phyloP scores from a whole-genome alignment of 2,797 vertebrate species.

The Poeciliopsis presidionis region DNA sequence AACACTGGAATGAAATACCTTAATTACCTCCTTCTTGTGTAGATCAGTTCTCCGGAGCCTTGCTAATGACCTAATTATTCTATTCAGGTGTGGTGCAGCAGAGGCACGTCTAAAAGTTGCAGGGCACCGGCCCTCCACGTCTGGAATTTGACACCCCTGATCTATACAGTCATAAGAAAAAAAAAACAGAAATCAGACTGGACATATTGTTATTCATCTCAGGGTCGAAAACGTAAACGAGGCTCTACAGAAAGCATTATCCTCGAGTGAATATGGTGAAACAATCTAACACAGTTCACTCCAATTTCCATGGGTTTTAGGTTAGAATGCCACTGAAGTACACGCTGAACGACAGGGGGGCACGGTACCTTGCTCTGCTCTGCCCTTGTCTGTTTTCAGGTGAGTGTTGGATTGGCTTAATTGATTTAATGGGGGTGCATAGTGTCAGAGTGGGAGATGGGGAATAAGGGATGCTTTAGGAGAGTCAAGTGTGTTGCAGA shows the following conservation, averaged over 20 bases:
- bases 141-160: no score
- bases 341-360: conserved; percentile 60
- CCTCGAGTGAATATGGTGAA: conserved; percentile 65
- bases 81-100: no score
- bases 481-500: conserved; percentile 74
- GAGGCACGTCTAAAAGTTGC: no score
- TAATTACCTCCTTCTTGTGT: no score
- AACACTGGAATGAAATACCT: no score
- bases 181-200: conserved; percentile 39
- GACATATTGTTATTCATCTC: conserved; percentile 66
- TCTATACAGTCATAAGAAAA: conserved; percentile 7
- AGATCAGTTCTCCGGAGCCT: no score
- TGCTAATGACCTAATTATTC: no score
- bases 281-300: conserved; percentile 71
- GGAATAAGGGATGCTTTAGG: conserved; percentile 70
- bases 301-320: conserved; percentile 71
- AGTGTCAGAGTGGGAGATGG: conserved; percentile 69
- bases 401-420: conserved; percentile 79
- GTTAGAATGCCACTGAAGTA: conserved; percentile 77
- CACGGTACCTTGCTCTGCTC: conserved; percentile 66
- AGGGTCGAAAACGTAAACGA: conserved; percentile 55
- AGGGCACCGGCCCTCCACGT: no score
- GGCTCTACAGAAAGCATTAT: conserved; percentile 64
- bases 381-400: conserved; percentile 71
- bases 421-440: conserved; percentile 80